phyloP scores from a whole-genome alignment of 1,140 invertebrate genomes.

The Apis mellifera region DNA sequence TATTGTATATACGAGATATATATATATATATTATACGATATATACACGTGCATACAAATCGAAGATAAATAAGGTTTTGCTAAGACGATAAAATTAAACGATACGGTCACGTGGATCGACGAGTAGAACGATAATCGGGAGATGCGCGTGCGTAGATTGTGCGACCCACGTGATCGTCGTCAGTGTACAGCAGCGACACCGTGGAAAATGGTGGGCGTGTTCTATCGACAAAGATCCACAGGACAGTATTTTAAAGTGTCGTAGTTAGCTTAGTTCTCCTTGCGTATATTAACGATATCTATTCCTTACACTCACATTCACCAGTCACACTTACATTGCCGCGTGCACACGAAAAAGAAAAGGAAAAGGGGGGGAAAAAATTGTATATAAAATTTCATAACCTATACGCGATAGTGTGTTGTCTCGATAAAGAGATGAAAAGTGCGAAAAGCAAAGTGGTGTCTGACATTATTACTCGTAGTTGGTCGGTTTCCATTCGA shows the following conservation, averaged over 20 bases:
- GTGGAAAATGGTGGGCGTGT: conserved; percentile 7
- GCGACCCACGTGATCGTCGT: conserved; percentile 26
- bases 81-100: conserved; percentile 44
- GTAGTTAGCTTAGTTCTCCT: conserved; percentile 41
- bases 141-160: neutral
- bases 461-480: too few species aligned
- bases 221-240: conserved; percentile 53
- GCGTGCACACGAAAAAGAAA: neutral
- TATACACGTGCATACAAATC: conserved; percentile 48
- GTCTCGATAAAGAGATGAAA: too few species aligned
- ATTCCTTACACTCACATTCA: neutral
- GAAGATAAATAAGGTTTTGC: conserved; percentile 52
- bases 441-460: neutral
- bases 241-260: conserved; percentile 64
- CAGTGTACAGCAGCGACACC: conserved; percentile 30
- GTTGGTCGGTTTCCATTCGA: too few species aligned
- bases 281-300: conserved; percentile 40
- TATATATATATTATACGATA: conserved; percentile 41
- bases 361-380: too few species aligned
- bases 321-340: neutral
- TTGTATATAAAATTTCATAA: too few species aligned
- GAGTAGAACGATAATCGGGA: neutral
- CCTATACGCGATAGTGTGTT: too few species aligned
- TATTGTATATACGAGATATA: conserved; percentile 51
- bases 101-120: conserved; percentile 28